Evolutionary conservation across 2,888 invertebrate species (phyloP), one percentile per base, ranked within the genome.

Genomic region (Dasypolia templi): DNA sequence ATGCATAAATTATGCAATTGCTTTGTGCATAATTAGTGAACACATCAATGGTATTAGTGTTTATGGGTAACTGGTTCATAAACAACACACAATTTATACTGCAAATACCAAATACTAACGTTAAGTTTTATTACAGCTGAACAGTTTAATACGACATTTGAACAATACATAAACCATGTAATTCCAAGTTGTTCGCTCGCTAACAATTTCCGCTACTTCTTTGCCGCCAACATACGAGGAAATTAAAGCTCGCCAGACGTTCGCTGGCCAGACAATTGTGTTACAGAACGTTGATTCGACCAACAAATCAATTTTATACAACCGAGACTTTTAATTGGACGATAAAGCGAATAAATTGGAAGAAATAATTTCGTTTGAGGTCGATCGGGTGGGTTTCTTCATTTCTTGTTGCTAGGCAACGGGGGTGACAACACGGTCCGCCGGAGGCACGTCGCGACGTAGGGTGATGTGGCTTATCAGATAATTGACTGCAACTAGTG

Each of bases 401-500:
- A 32, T 32, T 53, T 53, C 81, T 62, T 46, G 92, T 93, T 91
- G 86, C 89, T 87, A 91, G 90, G 89, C 75, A 89, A 91, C 83
- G 79, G 79, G 81, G 86, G 82, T 74, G 88, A 82, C 88, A 89
- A 90, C 89, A 89, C 71, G 75, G 69, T 75, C 65, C 80, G 87
- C 86, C 81, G 75, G 68, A 72, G 83, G 81, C 86, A 81, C 81
- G 79, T 87, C 82, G 62, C 76, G 68, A 55, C 64, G 84, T 89
- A 90, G 91, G 89, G 88, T 87, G 89, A 86, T 85, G 88, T 89
- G 83, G 87, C 93, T 94, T 95, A 95, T 95, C 95, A 93, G 93
- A 95, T 95, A 95, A 95, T 95, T 94, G 94, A 91, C 89, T 93
- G 91, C 91, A 92, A 90, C 88, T 90, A 90, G 89, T 90, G 88